Evolutionary conservation across 1,140 invertebrate species (phyloP).

Genomic region (Drosophila fuyamai): DNA sequence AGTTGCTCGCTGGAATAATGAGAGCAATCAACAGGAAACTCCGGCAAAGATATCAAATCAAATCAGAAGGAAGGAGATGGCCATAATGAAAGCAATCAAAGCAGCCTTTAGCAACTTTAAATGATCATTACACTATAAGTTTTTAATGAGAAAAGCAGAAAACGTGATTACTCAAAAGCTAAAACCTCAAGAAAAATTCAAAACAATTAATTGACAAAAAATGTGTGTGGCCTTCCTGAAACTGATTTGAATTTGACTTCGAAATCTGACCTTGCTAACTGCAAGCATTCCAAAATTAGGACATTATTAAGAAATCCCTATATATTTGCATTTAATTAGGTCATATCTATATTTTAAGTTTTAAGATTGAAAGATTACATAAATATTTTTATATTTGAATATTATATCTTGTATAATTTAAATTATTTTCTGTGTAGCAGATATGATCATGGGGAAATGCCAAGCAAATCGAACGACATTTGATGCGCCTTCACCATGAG

Average conservation of each 20-base stretch:
- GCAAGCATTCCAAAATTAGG: too few relatives aligned
- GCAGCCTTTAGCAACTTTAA: slow-evolving; percentile 23
- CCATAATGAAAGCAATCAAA: slow-evolving; percentile 42
- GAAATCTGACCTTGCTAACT: too few relatives aligned
- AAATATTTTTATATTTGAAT: neutral
- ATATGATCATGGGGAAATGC: slow-evolving; percentile 31
- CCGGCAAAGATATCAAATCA: slow-evolving; percentile 51
- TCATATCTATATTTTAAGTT: too few relatives aligned
- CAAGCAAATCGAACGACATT: slow-evolving; percentile 54
- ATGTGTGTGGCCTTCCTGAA: too few relatives aligned
- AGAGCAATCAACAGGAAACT: slow-evolving; percentile 52
- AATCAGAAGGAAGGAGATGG: slow-evolving; percentile 42
- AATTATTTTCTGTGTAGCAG: neutral
- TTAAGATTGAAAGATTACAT: too few relatives aligned
- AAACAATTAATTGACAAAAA: too few relatives aligned
- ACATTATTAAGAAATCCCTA: too few relatives aligned
- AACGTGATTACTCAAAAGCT: too few relatives aligned
- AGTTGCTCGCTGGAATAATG: slow-evolving; percentile 39
- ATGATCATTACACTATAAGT: slow-evolving; percentile 23
- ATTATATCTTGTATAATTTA: neutral
- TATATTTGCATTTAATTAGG: too few relatives aligned
- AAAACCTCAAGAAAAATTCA: neutral
- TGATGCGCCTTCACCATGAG: slow-evolving; percentile 39
- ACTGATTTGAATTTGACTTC: too few relatives aligned
- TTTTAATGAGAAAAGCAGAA: slow-evolving; percentile 27